Conservation (phyloP, 2,797 vertebrate species). For the Paguma larvata region DNA sequence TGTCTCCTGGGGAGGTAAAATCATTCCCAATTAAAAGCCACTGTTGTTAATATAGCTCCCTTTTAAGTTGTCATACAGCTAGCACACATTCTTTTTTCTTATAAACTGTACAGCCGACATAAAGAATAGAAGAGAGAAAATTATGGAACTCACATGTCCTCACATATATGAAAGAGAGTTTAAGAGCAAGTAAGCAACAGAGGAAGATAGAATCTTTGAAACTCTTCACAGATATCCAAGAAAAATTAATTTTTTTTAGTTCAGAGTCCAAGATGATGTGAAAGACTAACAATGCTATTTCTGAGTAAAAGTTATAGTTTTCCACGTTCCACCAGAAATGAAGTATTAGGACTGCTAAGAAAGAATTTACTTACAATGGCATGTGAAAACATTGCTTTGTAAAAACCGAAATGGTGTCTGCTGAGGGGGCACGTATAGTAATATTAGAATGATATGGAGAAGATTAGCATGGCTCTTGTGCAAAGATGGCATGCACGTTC, state of each 20-base stretch:
- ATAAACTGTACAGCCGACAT: not conserved
- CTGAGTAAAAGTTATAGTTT: not conserved
- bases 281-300: not conserved
- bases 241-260: not conserved
- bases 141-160: not conserved
- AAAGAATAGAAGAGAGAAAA: not conserved
- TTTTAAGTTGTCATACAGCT: not conserved
- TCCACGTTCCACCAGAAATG: not conserved
- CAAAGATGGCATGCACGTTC: not conserved
- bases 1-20: not conserved
- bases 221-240: not conserved
- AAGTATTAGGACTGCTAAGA: not conserved
- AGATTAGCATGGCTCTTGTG: not conserved
- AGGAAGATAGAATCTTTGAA: not conserved
- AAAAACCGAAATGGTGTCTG: not conserved
- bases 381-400: not conserved
- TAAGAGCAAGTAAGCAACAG: not conserved
- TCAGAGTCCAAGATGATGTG: not conserved
- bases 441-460: not conserved
- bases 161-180: not conserved
- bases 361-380: not conserved
- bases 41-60: not conserved
- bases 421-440: not conserved
- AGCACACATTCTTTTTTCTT: not conserved
- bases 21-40: not conserved